Evolutionary conservation across 1,140 invertebrate species (phyloP).

Genomic region (Holotrichia oblita): DNA sequence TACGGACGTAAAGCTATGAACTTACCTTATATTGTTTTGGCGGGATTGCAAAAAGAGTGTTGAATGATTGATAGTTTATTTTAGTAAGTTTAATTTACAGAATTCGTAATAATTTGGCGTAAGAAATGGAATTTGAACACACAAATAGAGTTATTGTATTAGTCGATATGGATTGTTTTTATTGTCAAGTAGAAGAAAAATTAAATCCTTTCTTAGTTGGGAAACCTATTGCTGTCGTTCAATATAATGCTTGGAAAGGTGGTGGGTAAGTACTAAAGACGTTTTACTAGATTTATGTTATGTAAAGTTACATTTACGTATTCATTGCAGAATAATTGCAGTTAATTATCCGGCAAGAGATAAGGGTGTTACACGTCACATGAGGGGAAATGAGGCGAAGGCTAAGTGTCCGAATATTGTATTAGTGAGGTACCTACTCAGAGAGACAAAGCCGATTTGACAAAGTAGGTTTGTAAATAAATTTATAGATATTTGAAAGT

Average conservation of each 20-base stretch:
- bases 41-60: background rate
- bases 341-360: conserved; percentile 96
- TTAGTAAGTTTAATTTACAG: background rate
- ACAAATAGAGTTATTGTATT: conserved; percentile 78
- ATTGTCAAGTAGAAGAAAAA: conserved; percentile 95
- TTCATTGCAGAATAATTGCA: conserved; percentile 84
- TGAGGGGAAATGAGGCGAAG: conserved; percentile 92
- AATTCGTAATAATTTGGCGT: background rate
- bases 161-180: conserved; percentile 99
- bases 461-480: conserved; percentile 70
- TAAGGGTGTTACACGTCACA: conserved; percentile 86
- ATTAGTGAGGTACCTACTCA: conserved; percentile 86
- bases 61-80: background rate
- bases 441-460: conserved; percentile 93
- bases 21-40: too few relatives aligned
- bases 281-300: conserved; percentile 10
- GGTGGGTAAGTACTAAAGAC: conserved; percentile 87
- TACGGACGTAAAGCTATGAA: too few relatives aligned
- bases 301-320: background rate
- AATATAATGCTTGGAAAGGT: conserved; percentile 92
- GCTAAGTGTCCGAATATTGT: conserved; percentile 87
- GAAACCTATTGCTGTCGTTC: conserved; percentile 93
- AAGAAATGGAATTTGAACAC: conserved; percentile 29
- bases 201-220: conserved; percentile 81
- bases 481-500: background rate